Evolutionary conservation across 1,140 invertebrate genomes (phyloP), one percentile per base, ranked within the genome.

Genomic region (Mya arenaria): DNA sequence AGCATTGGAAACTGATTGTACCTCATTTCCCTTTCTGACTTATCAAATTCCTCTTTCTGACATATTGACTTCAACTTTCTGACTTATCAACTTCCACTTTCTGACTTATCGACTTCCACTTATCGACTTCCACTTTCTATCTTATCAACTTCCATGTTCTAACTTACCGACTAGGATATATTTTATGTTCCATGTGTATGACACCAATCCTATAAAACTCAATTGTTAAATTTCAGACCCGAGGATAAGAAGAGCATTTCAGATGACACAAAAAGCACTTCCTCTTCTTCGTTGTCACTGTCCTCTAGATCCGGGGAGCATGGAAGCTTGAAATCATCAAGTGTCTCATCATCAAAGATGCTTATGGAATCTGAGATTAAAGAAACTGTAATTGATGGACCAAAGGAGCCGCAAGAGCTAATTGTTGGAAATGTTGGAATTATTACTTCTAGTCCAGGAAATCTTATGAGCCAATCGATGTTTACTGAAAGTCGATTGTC

Each of bases 201-300:
- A n/a, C n/a, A n/a, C n/a, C n/a, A n/a, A n/a, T n/a, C n/a, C n/a
- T n/a, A n/a, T n/a, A n/a, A n/a, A n/a, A n/a, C n/a, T n/a, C n/a
- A n/a, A n/a, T n/a, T n/a, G n/a, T n/a, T n/a, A n/a, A n/a, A n/a
- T 87, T 87, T n/a, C 74, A 87, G 86, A 44, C 80, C 84, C 48
- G 87, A 88, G 23, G 84, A 87, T 34, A 85, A 83, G 68, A 88
- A 71, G 23, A 86, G 81, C 63, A 66, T 83, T 4, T 83, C 85
- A 6, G 84, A 85, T 23, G 86, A 87, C 23, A 55, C 48, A 19
- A 84, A 72, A 30, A 87, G 80, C 52, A 77, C 66, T 0, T 66
- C 81, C 0, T 83, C 84, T 5, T 72, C 81, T 5, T 72, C 52
- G 0, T 65, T 69, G n/a, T 80, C 77, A 19, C 65, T 80, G 0